phyloP scores from a whole-genome alignment of 2,797 vertebrate genomes.

The Pantherophis vulpinus region DNA sequence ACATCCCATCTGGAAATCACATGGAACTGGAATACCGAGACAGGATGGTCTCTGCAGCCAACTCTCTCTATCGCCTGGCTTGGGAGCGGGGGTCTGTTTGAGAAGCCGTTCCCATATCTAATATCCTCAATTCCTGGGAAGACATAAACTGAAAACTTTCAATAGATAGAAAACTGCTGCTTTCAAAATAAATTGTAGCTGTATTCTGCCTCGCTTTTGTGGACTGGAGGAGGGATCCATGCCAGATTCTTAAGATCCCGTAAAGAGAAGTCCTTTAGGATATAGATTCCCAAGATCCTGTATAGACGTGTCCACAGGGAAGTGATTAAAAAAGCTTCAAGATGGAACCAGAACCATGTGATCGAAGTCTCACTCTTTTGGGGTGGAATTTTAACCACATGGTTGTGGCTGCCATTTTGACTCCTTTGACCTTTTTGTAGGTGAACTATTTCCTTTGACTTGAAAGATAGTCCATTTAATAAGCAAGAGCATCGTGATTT shows the following conservation, averaged over 20 bases:
- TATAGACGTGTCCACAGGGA: neutral
- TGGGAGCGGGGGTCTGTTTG: conserved; percentile 37
- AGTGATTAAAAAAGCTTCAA: neutral
- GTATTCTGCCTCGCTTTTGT: neutral
- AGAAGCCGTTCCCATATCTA: neutral
- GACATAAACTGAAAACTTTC: too few relatives aligned
- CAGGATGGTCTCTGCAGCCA: conserved; percentile 70
- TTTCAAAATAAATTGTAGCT: conserved; percentile 15
- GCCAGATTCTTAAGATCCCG: neutral
- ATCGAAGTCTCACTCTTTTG: neutral
- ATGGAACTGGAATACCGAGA: conserved; percentile 75
- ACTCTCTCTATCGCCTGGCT: conserved; percentile 72
- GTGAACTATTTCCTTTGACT: neutral
- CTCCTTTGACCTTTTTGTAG: neutral
- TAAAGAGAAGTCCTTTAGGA: neutral
- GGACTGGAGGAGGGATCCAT: neutral
- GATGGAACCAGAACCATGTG: neutral
- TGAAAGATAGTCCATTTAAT: neutral
- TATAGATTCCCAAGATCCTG: neutral
- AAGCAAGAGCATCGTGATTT: neutral
- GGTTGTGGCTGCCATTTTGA: neutral
- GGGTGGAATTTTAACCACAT: neutral
- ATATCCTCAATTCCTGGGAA: neutral
- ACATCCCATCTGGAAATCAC: conserved; percentile 76
- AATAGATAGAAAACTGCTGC: neutral